Percentiles rank a stretch among this genome's conserved stretches.
Conservation (phyloP, 2,113 vertebrate species). For the Solea solea region DNA sequence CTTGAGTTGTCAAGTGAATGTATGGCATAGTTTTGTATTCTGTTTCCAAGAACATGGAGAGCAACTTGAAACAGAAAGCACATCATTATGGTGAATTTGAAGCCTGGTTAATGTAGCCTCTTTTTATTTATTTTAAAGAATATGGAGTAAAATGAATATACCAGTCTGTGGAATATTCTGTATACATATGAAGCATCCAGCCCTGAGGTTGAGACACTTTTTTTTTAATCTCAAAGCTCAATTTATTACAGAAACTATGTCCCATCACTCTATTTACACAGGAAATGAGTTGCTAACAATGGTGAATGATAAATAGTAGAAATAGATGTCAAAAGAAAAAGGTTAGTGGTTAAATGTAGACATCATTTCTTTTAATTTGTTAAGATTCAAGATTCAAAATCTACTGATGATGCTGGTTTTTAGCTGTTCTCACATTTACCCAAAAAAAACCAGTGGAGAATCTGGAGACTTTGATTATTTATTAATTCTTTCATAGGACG, state of each 20-base stretch:
- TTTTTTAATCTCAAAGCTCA: conserved; percentile 13
- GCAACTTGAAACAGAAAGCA: neutral
- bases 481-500: too few species aligned
- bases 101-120: conserved; percentile 4
- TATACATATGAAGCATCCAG: neutral
- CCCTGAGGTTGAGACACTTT: neutral
- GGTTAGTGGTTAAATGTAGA: neutral
- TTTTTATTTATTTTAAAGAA: conserved; percentile 15
- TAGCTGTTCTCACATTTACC: too few species aligned
- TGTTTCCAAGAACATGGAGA: neutral
- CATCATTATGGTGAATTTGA: conserved; percentile 28
- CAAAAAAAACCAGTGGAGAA: too few species aligned
- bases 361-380: neutral
- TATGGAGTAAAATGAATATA: conserved; percentile 8
- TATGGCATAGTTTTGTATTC: neutral
- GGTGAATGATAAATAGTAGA: too few species aligned
- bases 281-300: too few species aligned
- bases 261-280: conserved; percentile 3
- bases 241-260: conserved; percentile 9
- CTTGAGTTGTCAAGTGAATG: conserved; percentile 17
- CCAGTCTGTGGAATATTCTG: neutral
- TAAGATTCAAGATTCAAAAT: neutral
- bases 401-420: too few species aligned
- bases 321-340: neutral
- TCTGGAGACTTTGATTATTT: too few species aligned